A percentile compares a stretch with the other conserved stretches of the same genome.
Conservation (phyloP, 2,888 invertebrate species). For the Pantelozetes paolii region DNA sequence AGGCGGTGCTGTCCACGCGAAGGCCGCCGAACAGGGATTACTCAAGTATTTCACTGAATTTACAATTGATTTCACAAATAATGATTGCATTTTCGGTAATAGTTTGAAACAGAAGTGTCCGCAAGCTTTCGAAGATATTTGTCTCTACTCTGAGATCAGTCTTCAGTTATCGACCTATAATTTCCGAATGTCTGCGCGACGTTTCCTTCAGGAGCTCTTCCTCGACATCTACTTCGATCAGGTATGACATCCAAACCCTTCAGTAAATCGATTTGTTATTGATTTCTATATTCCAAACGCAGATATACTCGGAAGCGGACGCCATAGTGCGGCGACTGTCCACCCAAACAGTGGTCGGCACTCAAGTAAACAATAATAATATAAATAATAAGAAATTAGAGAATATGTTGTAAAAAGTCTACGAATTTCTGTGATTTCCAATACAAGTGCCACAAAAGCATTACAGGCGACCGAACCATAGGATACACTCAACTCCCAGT, state of each 20-base stretch:
- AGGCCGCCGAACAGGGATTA: slow-evolving; percentile 74
- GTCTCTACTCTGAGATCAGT: slow-evolving; percentile 87
- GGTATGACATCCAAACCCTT: slow-evolving; percentile 5
- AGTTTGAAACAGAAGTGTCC: slow-evolving; percentile 58
- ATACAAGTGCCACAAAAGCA: slow-evolving; percentile 33
- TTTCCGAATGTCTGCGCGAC: slow-evolving; percentile 74
- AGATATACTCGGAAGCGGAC: slow-evolving; percentile 34
- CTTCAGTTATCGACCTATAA: slow-evolving; percentile 70
- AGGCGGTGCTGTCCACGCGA: slow-evolving; percentile 72
- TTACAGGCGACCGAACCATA: not conserved
- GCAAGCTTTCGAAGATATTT: slow-evolving; percentile 66
- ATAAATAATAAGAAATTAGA: not conserved
- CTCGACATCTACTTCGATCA: slow-evolving; percentile 71
- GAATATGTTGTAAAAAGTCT: not conserved
- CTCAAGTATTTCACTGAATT: slow-evolving; percentile 56
- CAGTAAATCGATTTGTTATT: not conserved
- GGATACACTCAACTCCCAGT: not conserved
- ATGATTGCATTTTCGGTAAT: slow-evolving; percentile 19
- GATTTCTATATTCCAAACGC: not conserved
- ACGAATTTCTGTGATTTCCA: slow-evolving; percentile 21
- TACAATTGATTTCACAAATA: slow-evolving; percentile 31
- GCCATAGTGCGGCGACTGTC: slow-evolving; percentile 11
- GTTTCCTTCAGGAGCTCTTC: slow-evolving; percentile 89
- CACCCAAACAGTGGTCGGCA: not conserved
- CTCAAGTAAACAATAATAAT: not conserved